phyloP scores from a whole-genome alignment of 2,113 vertebrate genomes.

The Paradisaea rubra region DNA sequence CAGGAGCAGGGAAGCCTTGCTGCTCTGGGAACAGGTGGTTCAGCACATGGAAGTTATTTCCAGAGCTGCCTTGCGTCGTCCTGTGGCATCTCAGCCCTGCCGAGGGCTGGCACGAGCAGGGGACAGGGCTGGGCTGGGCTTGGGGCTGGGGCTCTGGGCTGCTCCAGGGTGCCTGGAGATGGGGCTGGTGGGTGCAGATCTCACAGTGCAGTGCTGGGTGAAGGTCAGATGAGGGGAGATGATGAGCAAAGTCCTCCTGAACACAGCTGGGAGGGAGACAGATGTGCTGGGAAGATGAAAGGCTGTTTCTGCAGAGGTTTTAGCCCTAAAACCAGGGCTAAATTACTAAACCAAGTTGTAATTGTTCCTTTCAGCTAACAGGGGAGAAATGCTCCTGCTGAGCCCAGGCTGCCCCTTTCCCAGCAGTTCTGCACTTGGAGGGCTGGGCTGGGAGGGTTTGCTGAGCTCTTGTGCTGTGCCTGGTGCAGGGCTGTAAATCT shows the following conservation, averaged over 20 bases:
- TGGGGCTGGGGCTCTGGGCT: neutral
- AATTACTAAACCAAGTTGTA: neutral
- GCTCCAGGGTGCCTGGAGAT: neutral
- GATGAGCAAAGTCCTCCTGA: neutral
- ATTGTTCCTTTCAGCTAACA: neutral
- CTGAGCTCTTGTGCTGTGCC: neutral
- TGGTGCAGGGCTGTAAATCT: neutral
- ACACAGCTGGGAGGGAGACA: neutral
- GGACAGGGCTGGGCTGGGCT: neutral
- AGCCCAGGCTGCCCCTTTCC: neutral
- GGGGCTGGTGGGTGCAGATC: neutral
- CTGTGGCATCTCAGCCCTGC: neutral
- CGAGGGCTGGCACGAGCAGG: neutral
- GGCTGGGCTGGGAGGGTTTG: neutral
- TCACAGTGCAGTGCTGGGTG: neutral
- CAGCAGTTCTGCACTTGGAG: neutral
- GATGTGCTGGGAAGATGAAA: neutral
- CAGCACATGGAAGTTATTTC: conserved; percentile 53
- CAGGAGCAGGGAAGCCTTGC: neutral
- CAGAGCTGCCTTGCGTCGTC: neutral
- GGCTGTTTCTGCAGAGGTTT: neutral
- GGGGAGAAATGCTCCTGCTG: neutral
- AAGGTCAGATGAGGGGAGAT: neutral
- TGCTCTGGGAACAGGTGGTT: conserved; percentile 46
- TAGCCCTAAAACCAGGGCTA: neutral